A percentile compares a stretch with the other conserved stretches of the same genome.
phyloP scores from a whole-genome alignment of 2,888 invertebrate species.

The Desoria tigrina region DNA sequence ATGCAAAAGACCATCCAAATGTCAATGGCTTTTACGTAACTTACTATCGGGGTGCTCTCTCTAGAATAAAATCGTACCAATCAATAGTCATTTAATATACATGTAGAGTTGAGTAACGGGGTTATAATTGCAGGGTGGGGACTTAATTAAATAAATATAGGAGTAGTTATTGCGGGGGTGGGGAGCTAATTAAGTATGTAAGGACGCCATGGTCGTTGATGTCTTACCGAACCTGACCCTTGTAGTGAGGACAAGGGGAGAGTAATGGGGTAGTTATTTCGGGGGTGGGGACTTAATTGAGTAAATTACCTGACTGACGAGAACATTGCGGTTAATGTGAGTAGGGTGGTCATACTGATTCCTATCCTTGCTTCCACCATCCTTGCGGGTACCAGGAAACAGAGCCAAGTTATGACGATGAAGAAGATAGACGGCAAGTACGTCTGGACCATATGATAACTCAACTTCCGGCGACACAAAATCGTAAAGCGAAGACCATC shows the following conservation, averaged over 20 bases:
- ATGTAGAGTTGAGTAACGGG: too few relatives aligned
- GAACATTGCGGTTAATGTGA: slow-evolving; percentile 50
- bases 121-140: too few relatives aligned
- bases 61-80: too few relatives aligned
- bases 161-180: too few relatives aligned
- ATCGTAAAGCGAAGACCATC: slow-evolving; percentile 33
- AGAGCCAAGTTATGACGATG: slow-evolving; percentile 49
- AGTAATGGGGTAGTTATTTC: too few relatives aligned
- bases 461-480: slow-evolving; percentile 35
- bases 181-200: too few relatives aligned
- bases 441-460: slow-evolving; percentile 48
- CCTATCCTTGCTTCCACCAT: slow-evolving; percentile 50
- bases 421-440: slow-evolving; percentile 47
- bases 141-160: too few relatives aligned
- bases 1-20: slow-evolving; percentile 47
- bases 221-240: background rate
- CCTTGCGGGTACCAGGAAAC: slow-evolving; percentile 45
- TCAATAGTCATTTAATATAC: background rate
- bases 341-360: slow-evolving; percentile 48
- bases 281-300: slow-evolving; percentile 2
- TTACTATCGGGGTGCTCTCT: slow-evolving; percentile 46
- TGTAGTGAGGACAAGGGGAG: background rate
- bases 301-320: slow-evolving; percentile 40
- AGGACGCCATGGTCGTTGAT: background rate
- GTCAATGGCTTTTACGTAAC: slow-evolving; percentile 46